phyloP scores from a whole-genome alignment of 2,113 vertebrate genomes.

The mouse (Mus musculus) region DNA sequence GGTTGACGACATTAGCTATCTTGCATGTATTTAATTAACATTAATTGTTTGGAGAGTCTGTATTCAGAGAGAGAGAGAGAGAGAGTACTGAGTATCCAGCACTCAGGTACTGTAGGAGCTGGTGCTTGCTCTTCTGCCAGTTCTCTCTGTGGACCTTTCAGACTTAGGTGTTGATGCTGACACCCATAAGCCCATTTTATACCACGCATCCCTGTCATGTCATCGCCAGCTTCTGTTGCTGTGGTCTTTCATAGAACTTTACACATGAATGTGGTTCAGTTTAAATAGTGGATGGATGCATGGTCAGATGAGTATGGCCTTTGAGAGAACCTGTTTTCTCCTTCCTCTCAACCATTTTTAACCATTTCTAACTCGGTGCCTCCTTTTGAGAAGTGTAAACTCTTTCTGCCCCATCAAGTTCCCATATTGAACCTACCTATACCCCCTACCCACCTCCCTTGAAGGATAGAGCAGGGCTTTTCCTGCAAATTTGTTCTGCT shows the following conservation, averaged over 20 bases:
- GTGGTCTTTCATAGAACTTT: neutral
- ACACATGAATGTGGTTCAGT: neutral
- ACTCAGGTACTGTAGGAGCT: neutral
- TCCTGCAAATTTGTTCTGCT: neutral
- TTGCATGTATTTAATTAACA: neutral
- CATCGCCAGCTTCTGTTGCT: neutral
- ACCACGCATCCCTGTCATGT: neutral
- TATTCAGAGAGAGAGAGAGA: neutral
- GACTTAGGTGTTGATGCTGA: neutral
- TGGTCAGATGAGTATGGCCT: neutral
- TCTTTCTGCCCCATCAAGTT: neutral
- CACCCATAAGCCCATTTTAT: neutral
- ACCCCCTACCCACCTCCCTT: rapidly evolving
- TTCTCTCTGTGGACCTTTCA: neutral
- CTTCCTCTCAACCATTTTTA: neutral
- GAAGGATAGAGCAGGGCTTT: neutral
- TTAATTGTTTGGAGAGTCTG: neutral
- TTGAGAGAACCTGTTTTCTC: neutral
- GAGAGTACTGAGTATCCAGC: neutral
- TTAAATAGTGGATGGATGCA: neutral
- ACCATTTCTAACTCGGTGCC: neutral
- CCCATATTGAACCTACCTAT: neutral
- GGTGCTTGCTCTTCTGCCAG: neutral
- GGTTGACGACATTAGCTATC: neutral
- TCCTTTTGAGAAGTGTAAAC: neutral